phyloP scores from a whole-genome alignment of 2,888 invertebrate species.

The Amphipoea lucens region DNA sequence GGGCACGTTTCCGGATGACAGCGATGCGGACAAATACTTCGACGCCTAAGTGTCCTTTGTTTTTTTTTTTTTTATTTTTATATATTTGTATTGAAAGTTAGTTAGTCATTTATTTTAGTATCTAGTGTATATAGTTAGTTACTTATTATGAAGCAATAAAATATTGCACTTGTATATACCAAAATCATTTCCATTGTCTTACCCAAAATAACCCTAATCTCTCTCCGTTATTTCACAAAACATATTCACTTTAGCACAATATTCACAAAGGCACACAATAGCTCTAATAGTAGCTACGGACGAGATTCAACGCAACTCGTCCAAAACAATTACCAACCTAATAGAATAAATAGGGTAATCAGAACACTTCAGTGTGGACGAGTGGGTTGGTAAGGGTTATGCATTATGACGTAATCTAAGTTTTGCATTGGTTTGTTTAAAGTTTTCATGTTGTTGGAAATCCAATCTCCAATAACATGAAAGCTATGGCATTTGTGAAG shows the following conservation, averaged over 20 bases:
- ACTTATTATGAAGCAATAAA: too few species aligned
- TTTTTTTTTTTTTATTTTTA: too few species aligned
- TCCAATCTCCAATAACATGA: too few species aligned
- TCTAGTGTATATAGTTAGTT: too few species aligned
- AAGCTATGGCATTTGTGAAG: background rate
- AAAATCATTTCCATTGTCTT: slow-evolving; percentile 54
- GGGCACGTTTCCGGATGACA: too few species aligned
- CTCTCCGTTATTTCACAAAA: slow-evolving; percentile 39
- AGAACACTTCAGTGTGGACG: slow-evolving; percentile 83
- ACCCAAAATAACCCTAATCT: slow-evolving; percentile 47
- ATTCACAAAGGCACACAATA: slow-evolving; percentile 80
- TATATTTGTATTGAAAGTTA: too few species aligned
- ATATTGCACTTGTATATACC: too few species aligned
- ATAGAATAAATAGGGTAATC: slow-evolving; percentile 90
- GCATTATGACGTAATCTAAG: slow-evolving; percentile 62
- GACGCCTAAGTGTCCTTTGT: too few species aligned
- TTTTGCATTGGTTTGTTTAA: background rate
- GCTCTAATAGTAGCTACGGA: slow-evolving; percentile 80
- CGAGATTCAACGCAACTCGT: slow-evolving; percentile 80
- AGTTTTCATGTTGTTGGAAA: background rate
- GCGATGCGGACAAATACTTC: too few species aligned
- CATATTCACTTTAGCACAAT: slow-evolving; percentile 63
- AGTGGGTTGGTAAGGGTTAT: slow-evolving; percentile 70
- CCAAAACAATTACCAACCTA: slow-evolving; percentile 88
- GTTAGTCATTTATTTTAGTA: too few species aligned